Evolutionary conservation across 2,113 vertebrate species (phyloP).

Genomic region (Hemibagrus wyckioides): DNA sequence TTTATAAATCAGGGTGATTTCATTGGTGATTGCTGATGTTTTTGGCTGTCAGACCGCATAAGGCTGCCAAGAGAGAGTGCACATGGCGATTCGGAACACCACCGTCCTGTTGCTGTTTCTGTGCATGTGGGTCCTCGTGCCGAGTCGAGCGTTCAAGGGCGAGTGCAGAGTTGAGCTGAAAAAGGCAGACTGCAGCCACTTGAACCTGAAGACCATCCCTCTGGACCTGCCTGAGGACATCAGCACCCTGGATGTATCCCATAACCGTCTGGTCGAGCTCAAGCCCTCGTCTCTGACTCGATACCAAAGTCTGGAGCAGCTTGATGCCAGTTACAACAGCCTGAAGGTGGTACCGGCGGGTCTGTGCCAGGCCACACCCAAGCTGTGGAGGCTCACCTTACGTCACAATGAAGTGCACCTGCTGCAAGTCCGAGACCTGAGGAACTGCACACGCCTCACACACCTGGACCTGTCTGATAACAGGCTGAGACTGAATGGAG

Average conservation of each 20-base stretch:
- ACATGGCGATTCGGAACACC: conserved; percentile 25
- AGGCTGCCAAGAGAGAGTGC: background rate
- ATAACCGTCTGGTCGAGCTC: conserved; percentile 79
- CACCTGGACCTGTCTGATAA: conserved; percentile 80
- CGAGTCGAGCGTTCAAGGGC: conserved; percentile 51
- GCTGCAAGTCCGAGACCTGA: conserved; percentile 73
- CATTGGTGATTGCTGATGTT: background rate
- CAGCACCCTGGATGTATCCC: conserved; percentile 83
- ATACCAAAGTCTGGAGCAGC: conserved; percentile 74
- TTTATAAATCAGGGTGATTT: background rate
- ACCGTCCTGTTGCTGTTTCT: background rate
- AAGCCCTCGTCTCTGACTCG: conserved; percentile 67
- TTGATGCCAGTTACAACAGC: conserved; percentile 81
- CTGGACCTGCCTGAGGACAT: conserved; percentile 82
- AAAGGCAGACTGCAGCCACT: conserved; percentile 87
- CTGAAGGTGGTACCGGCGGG: conserved; percentile 75
- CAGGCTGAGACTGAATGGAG: conserved; percentile 71
- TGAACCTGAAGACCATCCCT: conserved; percentile 80
- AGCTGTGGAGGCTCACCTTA: conserved; percentile 75
- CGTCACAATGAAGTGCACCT: conserved; percentile 80
- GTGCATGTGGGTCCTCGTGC: background rate
- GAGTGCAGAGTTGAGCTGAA: conserved; percentile 71
- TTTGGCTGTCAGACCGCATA: background rate
- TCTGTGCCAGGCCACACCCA: conserved; percentile 75
- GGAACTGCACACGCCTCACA: conserved; percentile 71